Base-by-base conservation (phyloP, 2,888 invertebrate genomes). In the Acleris emargana region DNA sequence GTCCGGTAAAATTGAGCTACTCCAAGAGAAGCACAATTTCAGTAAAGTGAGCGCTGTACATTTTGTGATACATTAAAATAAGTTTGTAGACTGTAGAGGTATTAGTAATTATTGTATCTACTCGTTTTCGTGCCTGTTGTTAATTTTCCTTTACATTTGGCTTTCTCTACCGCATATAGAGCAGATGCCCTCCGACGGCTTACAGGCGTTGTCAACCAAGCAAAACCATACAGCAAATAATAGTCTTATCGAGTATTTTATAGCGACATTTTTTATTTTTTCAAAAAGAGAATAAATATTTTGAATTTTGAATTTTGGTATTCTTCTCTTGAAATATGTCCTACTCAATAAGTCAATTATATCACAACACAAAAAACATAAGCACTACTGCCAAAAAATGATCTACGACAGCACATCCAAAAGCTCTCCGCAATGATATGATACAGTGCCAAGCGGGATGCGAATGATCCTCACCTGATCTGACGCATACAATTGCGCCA, bases 401-500 rank as follows among this genome's bases (percentile, higher is more conserved):
- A 76, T 83, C 85, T 89, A 91, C 87, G 83, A 87, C 90, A 91
- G 91, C 91, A 91, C 92, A 91, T 91, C 91, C 91, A 91, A 92
- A 92, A 92, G 92, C 92, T 81, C 80, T 86, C 80, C 78, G 79
- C 78, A 77, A 79, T 79, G 75, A 77, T 78, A 77, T 83, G 80
- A 81, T 83, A 87, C 82, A 80, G 72, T 80, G 75, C 76, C 81
- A 89, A 91, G 91, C 89, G 82, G 86, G 89, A 86, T 88, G 88
- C 88, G 84, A 81, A 83, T 77, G 76, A 82, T 86, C 88, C 91
- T 92, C 90, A 93, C 91, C 93, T 93, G 93, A 76, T 93, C 91
- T 72, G 89, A 86, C 87, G 90, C 90, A 89, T 91, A 91, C 86
- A 92, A 90, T 86, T 91, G 93, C 87, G 91, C 92, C 91, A 92